Evolutionary conservation across 1,140 invertebrate species (phyloP).

Genomic region (Hyphantria cunea): DNA sequence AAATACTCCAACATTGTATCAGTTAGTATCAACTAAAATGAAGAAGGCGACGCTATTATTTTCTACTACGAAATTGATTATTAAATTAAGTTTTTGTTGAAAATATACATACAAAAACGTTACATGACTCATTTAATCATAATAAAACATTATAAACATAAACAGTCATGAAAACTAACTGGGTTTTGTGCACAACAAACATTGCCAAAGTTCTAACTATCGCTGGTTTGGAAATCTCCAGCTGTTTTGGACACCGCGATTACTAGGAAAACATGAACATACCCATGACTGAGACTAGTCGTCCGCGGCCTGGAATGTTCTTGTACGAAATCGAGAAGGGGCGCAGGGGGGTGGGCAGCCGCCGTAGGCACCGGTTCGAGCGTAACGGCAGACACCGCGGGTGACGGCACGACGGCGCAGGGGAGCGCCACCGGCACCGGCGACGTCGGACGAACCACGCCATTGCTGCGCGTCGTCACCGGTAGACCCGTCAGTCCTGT

Average conservation of each 20-base stretch:
- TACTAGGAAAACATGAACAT: slow-evolving; percentile 65
- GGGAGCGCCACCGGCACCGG: slow-evolving; percentile 48
- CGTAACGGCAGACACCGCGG: slow-evolving; percentile 30
- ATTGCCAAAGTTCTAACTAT: too few relatives aligned
- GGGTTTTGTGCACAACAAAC: too few relatives aligned
- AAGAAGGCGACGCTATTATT: too few relatives aligned
- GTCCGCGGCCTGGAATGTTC: slow-evolving; percentile 78
- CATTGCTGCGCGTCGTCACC: slow-evolving; percentile 63
- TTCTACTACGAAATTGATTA: too few relatives aligned
- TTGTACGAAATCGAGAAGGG: slow-evolving; percentile 71
- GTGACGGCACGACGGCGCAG: slow-evolving; percentile 34
- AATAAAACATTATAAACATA: too few relatives aligned
- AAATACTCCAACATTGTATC: too few relatives aligned
- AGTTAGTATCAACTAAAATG: too few relatives aligned
- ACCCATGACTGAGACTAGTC: slow-evolving; percentile 70
- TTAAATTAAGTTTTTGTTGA: too few relatives aligned
- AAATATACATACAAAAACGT: too few relatives aligned
- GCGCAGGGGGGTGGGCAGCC: slow-evolving; percentile 42
- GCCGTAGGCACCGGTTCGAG: slow-evolving; percentile 39
- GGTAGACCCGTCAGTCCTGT: slow-evolving; percentile 57
- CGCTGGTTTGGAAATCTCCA: slow-evolving; percentile 43
- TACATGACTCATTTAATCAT: too few relatives aligned
- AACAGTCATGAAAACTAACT: too few relatives aligned
- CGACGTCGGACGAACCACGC: slow-evolving; percentile 57
- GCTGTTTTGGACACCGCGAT: slow-evolving; percentile 60